Evolutionary conservation across 2,888 invertebrate species (phyloP), one percentile per base, ranked within the genome.

Genomic region (Dendrolimus houi): DNA sequence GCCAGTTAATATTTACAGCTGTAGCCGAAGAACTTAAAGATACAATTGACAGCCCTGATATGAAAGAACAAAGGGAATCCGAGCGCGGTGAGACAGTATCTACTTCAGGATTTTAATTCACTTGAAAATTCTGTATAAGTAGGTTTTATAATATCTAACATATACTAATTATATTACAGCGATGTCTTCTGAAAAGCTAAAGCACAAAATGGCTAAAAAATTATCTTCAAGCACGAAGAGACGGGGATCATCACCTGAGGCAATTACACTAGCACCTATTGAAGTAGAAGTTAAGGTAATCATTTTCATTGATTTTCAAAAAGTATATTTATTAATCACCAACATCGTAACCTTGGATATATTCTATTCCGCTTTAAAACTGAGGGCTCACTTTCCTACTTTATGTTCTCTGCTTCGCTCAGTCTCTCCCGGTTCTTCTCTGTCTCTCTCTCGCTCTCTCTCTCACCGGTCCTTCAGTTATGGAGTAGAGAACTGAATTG

Each of bases 11-110:
- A 6, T 59, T 63, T 56, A 41, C 69, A 82, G 80, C 83, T 60
- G 75, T 80, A 55, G 67, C 71, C 56, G 81, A 80, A 61, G 79
- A 81, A 58, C 58, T 78, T 2, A 84, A 79, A 71, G 69, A 73
- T 58, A 55, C 67, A 41, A 62, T 64, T 58, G 68, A 66, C 53
- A 68, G 63, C 59, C 59, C 66, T 40, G 75, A 67, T 40, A 62
- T 58, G 47, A 72, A 68, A 57, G 76, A 76, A 29, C 63, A 62
- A 60, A 77, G 63, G 59, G 76, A 74, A 64, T 58, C 58, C 53
- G 75, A 74, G 41, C 65, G 63, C 52, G 77, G 81, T 83, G 62
- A 74, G 72, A 52, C 13, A 52, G n/a, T 56, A 52, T 14, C 9
- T 52, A 17, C 10, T 29, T 29, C 29, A 29, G 29, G 29, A 29